Evolutionary conservation across 2,113 vertebrate genomes (phyloP), one percentile per base, ranked within the genome.

Genomic region (Zingel zingel): DNA sequence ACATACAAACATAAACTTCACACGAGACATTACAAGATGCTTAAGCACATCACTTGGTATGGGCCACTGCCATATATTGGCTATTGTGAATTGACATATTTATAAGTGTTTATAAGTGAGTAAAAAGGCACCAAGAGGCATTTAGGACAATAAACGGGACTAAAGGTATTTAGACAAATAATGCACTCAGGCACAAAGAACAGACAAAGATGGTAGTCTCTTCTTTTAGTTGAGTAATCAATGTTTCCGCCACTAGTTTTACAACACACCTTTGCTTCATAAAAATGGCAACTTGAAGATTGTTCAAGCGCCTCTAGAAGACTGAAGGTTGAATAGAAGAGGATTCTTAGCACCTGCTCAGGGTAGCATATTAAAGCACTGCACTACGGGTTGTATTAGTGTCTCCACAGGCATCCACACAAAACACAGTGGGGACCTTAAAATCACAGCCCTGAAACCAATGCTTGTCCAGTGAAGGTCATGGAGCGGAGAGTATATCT

Each of bases 391-490:
- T 77, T 76, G 90, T 54, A 88, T 89, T 90, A 83, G 85, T 70
- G 81, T 86, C 92, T 93, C 91, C 78, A 87, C 90, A 80, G 92
- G 90, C 71, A 58, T 81, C 84, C 71, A 69, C 79, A 82, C 21
- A 57, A 21, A 88, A 66, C 84, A 77, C 90, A 85, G 92, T 76
- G 67, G 90, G 88, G 79, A 85, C 82, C 81, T 77, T 48, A 74
- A 87, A 90, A 93, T 88, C 85, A 90, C 89, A 89, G 85, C 70
- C 82, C 87, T 81, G 84, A 81, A 86, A 84, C 86, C 71, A 81
- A 65, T 45, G 78, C 83, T 73, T 90, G 88, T 92, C 88, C 91
- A 71, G 70, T 79, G 69, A 90, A 92, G 93, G 94, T 93, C 91
- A 90, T 19, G 45, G 64, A 82, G 85, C 67, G 61, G 45, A 77